These are phyloP conservation scores for Perca flavescens DNA, from an alignment of 2,113 vertebrate species.

Conservation along the genomic window DNA sequence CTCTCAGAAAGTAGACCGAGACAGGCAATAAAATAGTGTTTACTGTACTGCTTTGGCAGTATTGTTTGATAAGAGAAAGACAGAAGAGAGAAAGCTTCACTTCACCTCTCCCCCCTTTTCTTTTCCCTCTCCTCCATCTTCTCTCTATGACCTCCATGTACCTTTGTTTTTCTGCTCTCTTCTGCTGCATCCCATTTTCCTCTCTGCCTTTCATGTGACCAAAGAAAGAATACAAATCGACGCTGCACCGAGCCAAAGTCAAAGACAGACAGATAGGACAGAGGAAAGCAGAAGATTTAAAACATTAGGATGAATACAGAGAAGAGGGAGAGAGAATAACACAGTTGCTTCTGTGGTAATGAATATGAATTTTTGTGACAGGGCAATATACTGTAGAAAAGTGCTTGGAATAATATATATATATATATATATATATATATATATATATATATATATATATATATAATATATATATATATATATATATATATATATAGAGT, in stretches of 20 bases:
- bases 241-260: conserved; percentile 51
- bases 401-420: conserved; percentile 51
- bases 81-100: conserved; percentile 7
- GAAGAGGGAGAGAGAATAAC: conserved; percentile 8
- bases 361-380: conserved; percentile 53
- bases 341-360: conserved; percentile 16
- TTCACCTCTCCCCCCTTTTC: not conserved
- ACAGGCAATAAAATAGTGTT: not conserved
- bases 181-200: conserved; percentile 37
- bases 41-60: not conserved
- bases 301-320: conserved; percentile 38
- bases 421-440: conserved; percentile 5
- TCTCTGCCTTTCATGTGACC: conserved; percentile 51
- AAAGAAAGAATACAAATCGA: conserved; percentile 59
- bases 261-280: conserved; percentile 38
- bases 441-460: too few species aligned
- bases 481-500: too few species aligned
- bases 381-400: conserved; percentile 46
- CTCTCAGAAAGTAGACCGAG: not conserved
- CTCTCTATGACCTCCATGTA: conserved; percentile 44
- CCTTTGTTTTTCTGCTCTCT: conserved; percentile 44
- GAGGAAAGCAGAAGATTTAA: conserved; percentile 31
- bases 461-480: too few species aligned
- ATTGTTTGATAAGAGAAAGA: conserved; percentile 22
- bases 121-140: conserved; percentile 7